Conservation (phyloP, 2,888 invertebrate genomes). For the Dicranocentrus wangi region DNA sequence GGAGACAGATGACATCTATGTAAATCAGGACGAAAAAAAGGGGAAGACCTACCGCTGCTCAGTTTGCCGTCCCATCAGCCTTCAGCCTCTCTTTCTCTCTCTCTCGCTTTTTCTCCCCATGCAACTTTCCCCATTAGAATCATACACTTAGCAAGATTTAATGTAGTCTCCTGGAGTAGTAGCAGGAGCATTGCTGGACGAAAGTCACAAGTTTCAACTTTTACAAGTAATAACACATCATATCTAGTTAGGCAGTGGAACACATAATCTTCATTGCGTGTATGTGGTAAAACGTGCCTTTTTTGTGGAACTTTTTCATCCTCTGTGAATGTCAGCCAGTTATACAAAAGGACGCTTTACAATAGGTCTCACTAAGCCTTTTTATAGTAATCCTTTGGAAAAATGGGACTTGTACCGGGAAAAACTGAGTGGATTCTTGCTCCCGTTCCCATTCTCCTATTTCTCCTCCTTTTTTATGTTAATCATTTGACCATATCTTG, state of each 20-base stretch:
- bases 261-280: not conserved
- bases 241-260: not conserved
- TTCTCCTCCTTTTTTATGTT: slow-evolving; percentile 1
- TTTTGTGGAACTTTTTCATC: not conserved
- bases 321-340: not conserved
- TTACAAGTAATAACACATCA: not conserved
- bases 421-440: not conserved
- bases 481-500: slow-evolving; percentile 30
- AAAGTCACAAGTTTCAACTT: not conserved
- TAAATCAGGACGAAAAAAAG: slow-evolving; percentile 34
- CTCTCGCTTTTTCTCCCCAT: not conserved
- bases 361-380: not conserved
- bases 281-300: slow-evolving; percentile 5
- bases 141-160: slow-evolving; percentile 9
- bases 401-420: not conserved
- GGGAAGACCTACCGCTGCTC: slow-evolving; percentile 39
- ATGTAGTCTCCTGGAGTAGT: slow-evolving; percentile 10
- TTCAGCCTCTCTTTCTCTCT: slow-evolving; percentile 4
- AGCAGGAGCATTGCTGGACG: too few species aligned
- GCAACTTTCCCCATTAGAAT: slow-evolving; percentile 19
- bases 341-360: not conserved
- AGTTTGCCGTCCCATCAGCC: slow-evolving; percentile 12
- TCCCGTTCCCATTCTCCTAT: not conserved
- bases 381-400: not conserved
- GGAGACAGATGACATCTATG: slow-evolving; percentile 19